phyloP scores from a whole-genome alignment of 2,113 vertebrate species.

The Cricetomys ansorgei region DNA sequence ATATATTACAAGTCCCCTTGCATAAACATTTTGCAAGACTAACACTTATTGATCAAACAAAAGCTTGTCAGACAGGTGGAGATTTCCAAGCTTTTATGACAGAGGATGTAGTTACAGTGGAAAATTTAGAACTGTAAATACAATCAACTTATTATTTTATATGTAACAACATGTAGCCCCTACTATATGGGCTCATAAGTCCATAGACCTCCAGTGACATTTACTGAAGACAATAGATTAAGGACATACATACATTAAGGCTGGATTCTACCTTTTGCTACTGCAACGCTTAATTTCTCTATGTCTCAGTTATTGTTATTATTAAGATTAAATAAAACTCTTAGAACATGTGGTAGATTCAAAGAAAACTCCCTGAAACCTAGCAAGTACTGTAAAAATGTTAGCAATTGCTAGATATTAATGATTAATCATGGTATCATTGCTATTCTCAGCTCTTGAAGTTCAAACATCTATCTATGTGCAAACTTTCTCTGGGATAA shows the following conservation, averaged over 20 bases:
- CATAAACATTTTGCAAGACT: background rate
- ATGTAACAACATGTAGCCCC: background rate
- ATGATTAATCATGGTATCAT: background rate
- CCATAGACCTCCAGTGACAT: background rate
- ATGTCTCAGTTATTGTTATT: background rate
- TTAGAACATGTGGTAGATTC: background rate
- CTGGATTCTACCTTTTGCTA: background rate
- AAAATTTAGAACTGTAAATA: background rate
- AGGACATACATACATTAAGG: background rate
- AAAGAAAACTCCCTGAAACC: background rate
- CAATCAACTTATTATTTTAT: background rate
- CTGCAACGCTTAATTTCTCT: background rate
- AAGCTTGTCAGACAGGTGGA: background rate
- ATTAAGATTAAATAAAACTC: background rate
- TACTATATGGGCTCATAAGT: background rate
- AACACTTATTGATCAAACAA: background rate
- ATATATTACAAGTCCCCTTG: background rate
- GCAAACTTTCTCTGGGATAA: background rate
- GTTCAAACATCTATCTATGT: background rate
- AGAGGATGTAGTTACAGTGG: background rate
- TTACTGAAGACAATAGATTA: background rate
- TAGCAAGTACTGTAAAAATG: background rate
- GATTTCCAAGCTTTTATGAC: background rate
- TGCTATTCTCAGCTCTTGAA: background rate
- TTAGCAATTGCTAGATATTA: conserved; percentile 6